These are phyloP conservation scores for Lymantria monacha DNA, from an alignment of 2,888 invertebrate genomes.

Conservation along the genomic window DNA sequence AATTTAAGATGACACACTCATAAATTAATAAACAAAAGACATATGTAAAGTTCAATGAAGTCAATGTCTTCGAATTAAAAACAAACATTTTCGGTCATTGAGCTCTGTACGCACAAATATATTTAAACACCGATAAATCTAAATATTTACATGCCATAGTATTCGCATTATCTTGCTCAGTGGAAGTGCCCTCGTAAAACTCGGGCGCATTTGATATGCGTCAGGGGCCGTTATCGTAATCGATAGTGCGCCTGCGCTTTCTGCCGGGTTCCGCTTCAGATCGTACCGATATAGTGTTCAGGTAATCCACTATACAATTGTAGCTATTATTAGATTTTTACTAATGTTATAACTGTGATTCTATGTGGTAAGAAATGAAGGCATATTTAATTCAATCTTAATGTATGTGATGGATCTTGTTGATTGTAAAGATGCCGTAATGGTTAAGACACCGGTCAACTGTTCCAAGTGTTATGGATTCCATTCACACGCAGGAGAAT, in stretches of 20 bases:
- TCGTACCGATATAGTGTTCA: slow-evolving; percentile 26
- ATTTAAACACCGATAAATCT: not conserved
- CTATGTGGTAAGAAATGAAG: too few relatives aligned
- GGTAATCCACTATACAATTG: slow-evolving; percentile 19
- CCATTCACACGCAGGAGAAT: too few relatives aligned
- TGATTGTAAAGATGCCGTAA: too few relatives aligned
- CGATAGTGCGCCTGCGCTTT: slow-evolving; percentile 39
- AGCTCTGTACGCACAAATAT: not conserved
- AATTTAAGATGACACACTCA: too few relatives aligned
- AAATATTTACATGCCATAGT: not conserved
- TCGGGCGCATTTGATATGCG: slow-evolving; percentile 33
- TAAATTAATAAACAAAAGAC: too few relatives aligned
- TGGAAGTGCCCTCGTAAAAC: slow-evolving; percentile 29
- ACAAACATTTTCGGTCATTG: slow-evolving; percentile 19
- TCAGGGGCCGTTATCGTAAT: slow-evolving; percentile 40
- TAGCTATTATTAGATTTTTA: not conserved
- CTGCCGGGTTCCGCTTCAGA: slow-evolving; percentile 38
- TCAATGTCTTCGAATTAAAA: slow-evolving; percentile 21
- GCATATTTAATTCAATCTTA: too few relatives aligned
- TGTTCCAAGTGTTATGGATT: too few relatives aligned
- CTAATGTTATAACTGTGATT: too few relatives aligned
- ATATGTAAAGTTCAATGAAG: not conserved
- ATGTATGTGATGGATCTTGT: too few relatives aligned
- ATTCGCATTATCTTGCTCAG: slow-evolving; percentile 19
- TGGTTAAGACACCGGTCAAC: too few relatives aligned